Conservation (phyloP, 2,797 vertebrate species). For the Xiphophorus birchmanni region DNA sequence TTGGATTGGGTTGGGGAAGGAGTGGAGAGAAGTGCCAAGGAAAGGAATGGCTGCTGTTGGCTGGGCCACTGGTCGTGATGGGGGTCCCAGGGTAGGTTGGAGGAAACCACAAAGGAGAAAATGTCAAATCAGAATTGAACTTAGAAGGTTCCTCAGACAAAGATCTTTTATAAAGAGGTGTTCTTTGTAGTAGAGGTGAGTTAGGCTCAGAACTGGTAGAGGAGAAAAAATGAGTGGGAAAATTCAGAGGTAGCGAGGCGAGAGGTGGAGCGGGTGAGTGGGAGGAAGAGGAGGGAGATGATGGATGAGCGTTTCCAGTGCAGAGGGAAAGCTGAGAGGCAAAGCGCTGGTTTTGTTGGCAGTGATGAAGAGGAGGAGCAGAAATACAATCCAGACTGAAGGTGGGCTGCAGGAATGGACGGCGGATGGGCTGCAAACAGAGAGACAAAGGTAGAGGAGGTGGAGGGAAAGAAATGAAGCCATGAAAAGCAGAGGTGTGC, state of each 20-base stretch:
- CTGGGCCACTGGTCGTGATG: slow-evolving; percentile 27
- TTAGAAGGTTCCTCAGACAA: slow-evolving; percentile 25
- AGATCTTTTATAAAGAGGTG: slow-evolving; percentile 7
- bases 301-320: slow-evolving; percentile 61
- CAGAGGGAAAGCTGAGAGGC: slow-evolving; percentile 76
- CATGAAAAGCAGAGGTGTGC: slow-evolving; percentile 17
- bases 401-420: slow-evolving; percentile 76
- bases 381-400: slow-evolving; percentile 80
- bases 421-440: slow-evolving; percentile 76
- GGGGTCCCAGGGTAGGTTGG: slow-evolving; percentile 25
- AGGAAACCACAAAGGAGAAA: slow-evolving; percentile 5
- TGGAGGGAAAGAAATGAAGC: slow-evolving; percentile 30
- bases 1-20: slow-evolving; percentile 38
- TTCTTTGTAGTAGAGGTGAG: slow-evolving; percentile 21
- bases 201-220: slow-evolving; percentile 24
- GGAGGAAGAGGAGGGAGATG: slow-evolving; percentile 48
- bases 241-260: slow-evolving; percentile 42
- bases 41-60: slow-evolving; percentile 34
- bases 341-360: slow-evolving; percentile 67
- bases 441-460: slow-evolving; percentile 61
- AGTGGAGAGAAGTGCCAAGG: slow-evolving; percentile 18
- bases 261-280: slow-evolving; percentile 36
- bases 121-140: slow-evolving; percentile 30
- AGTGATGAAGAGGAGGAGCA: slow-evolving; percentile 64
- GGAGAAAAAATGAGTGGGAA: slow-evolving; percentile 37